Conservation (phyloP, 2,888 invertebrate species). For the Baccha elongata region DNA sequence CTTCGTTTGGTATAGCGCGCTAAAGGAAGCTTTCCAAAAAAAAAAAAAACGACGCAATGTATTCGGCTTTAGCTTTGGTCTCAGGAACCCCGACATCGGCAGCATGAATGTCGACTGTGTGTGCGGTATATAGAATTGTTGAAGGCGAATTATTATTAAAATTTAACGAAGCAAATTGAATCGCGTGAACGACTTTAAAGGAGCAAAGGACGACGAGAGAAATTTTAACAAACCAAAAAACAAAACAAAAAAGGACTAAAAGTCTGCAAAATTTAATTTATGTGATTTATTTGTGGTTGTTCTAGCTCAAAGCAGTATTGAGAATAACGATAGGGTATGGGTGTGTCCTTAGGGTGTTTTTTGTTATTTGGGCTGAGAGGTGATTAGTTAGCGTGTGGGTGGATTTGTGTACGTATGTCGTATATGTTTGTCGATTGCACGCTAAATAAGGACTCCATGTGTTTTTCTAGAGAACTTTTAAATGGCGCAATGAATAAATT, state of each 20-base stretch:
- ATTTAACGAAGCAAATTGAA: conserved; percentile 73
- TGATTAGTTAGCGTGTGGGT: conserved; percentile 43
- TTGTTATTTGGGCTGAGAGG: conserved; percentile 14
- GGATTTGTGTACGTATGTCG: not conserved
- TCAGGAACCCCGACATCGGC: not conserved
- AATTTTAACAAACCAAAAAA: conserved; percentile 57
- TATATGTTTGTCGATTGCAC: conserved; percentile 17
- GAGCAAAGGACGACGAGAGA: conserved; percentile 66
- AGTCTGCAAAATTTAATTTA: conserved; percentile 71
- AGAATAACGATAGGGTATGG: not conserved
- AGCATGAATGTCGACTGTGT: conserved; percentile 18
- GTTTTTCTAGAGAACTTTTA: conserved; percentile 15
- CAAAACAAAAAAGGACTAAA: conserved; percentile 54
- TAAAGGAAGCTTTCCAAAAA: not conserved
- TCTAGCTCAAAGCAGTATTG: conserved; percentile 32
- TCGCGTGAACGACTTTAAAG: conserved; percentile 73
- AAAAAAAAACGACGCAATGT: conserved; percentile 19
- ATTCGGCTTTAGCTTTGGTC: conserved; percentile 7
- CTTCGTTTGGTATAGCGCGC: too few species aligned
- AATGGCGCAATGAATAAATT: conserved; percentile 66
- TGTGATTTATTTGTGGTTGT: conserved; percentile 70
- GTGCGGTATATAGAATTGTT: conserved; percentile 48
- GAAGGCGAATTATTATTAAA: conserved; percentile 72
- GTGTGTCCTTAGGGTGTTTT: conserved; percentile 30
- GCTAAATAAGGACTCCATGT: conserved; percentile 31